Conservation (phyloP, 1,140 invertebrate genomes). For the Epicauta chinensis region DNA sequence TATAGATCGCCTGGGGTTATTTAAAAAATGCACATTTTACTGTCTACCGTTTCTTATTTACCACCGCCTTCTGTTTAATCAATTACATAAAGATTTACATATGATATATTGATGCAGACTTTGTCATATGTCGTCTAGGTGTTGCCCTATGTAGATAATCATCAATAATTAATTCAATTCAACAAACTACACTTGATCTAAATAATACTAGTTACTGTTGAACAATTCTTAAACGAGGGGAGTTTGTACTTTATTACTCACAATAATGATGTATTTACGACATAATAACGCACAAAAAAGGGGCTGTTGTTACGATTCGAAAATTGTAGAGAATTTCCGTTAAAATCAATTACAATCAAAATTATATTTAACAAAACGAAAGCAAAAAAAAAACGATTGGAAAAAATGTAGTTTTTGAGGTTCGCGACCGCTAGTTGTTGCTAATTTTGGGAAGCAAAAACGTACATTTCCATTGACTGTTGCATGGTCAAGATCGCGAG, state of each 20-base stretch:
- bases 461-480: constrained; percentile 20
- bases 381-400: background rate
- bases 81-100: background rate
- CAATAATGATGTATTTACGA: no score
- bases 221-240: no score
- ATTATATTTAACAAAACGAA: no score
- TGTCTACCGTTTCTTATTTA: background rate
- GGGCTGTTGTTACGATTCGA: no score
- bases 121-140: no score
- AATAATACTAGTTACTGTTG: no score
- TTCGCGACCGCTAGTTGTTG: constrained; percentile 16
- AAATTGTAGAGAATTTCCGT: no score
- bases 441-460: constrained; percentile 23
- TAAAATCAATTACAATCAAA: background rate
- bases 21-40: constrained; percentile 9
- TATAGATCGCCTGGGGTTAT: constrained; percentile 3
- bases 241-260: no score
- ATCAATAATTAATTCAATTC: no score
- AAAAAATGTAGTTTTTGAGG: constrained; percentile 2
- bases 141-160: no score
- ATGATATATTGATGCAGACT: background rate
- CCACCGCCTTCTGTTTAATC: background rate
- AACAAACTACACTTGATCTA: no score
- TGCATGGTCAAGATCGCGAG: constrained; percentile 17
- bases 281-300: no score